Evolutionary conservation across 2,797 vertebrate genomes (phyloP).

Genomic region (Pseudotriccus pelzelni): DNA sequence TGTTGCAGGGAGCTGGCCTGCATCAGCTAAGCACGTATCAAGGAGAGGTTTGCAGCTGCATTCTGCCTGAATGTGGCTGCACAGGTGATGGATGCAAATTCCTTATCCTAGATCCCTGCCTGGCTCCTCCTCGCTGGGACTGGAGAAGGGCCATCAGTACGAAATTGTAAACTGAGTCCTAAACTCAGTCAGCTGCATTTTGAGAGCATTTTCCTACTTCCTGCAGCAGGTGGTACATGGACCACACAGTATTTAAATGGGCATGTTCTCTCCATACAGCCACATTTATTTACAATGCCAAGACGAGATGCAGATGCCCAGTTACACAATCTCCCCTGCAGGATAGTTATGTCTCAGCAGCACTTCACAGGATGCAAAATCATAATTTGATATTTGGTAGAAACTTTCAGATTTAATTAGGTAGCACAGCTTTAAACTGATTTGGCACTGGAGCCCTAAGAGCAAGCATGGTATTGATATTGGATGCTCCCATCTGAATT

Average conservation of each 20-base stretch:
- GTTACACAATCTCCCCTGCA: background rate
- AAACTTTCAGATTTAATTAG: background rate
- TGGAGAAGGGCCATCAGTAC: background rate
- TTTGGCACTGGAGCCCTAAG: background rate
- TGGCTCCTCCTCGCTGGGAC: background rate
- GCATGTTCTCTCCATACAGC: rapidly evolving
- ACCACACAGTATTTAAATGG: background rate
- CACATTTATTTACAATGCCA: background rate
- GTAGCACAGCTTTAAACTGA: background rate
- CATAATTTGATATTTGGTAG: background rate
- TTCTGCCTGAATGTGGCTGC: background rate
- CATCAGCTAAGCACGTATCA: background rate
- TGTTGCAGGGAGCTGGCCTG: background rate
- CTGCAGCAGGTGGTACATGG: background rate
- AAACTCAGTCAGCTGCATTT: background rate
- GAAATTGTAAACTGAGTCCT: background rate
- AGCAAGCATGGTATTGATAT: background rate
- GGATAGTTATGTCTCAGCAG: background rate
- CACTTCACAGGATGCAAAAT: background rate
- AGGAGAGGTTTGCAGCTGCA: background rate
- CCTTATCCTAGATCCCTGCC: background rate
- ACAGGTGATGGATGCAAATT: background rate
- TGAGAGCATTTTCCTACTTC: background rate
- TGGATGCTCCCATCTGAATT: background rate
- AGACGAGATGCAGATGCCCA: background rate